These are phyloP conservation scores for Marronus borbonicus DNA, from an alignment of 2,888 invertebrate species.

Conservation along the genomic window DNA sequence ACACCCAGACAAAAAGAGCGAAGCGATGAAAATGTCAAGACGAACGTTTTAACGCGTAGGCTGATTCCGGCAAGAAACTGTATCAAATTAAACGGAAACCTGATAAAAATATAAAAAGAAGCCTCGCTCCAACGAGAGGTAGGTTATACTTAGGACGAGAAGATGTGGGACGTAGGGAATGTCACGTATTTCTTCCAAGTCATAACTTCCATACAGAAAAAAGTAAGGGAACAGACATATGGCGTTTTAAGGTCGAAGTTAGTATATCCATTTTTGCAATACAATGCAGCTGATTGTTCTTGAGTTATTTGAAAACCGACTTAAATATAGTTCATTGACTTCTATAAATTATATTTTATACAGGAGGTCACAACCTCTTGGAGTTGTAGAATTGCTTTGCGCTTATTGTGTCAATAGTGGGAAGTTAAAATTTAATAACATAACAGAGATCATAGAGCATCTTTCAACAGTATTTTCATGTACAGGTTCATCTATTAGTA, in stretches of 20 bases:
- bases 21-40: conserved; percentile 17
- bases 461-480: too few relatives aligned
- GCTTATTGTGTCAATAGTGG: too few relatives aligned
- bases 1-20: neutral
- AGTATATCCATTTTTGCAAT: neutral
- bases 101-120: neutral
- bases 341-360: neutral
- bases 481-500: too few relatives aligned
- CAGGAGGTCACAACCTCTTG: neutral
- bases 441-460: too few relatives aligned
- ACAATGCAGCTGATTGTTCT: too few relatives aligned
- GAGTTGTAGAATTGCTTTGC: neutral
- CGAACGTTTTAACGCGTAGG: conserved; percentile 15
- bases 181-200: too few relatives aligned
- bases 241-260: neutral
- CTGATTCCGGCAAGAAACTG: conserved; percentile 1
- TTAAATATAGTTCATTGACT: neutral
- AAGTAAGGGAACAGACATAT: too few relatives aligned
- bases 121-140: neutral
- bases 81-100: conserved; percentile 28
- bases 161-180: too few relatives aligned
- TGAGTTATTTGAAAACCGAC: too few relatives aligned
- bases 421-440: too few relatives aligned
- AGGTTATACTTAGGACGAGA: neutral
- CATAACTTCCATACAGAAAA: too few relatives aligned